Evolutionary conservation across 2,113 vertebrate species (phyloP), one percentile per base, ranked within the genome.

Genomic region (Lipophrys pholis): DNA sequence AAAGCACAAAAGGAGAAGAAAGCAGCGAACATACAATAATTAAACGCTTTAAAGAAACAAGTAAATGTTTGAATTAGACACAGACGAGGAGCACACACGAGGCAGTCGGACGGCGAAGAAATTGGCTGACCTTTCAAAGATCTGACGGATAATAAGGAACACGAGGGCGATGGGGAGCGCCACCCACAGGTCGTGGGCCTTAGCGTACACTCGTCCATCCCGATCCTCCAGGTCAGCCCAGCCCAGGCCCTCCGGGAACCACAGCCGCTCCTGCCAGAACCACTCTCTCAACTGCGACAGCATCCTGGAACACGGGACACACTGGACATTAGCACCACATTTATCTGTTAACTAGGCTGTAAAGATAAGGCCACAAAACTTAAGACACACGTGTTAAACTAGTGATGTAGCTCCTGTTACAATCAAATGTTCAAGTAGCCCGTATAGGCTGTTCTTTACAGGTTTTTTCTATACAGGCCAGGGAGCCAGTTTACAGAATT

Each of bases 231-330:
- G 90, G 82, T 98, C 96, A 0, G 95, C 94, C 97, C 97, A 98
- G 82, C 96, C 97, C 70, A 98, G 84, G 72, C 97, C 97, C 49
- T 90, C 84, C 0, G 97, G 97, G 52, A 99, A 94, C 97, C 97
- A 99, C 15, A 97, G 94, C 68, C 90, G 90, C 69, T 99, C 96
- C 94, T 96, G 96, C 97, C 97, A 99, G 80, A 99, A 98, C 69
- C 93, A 94, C 49, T 94, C 94, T 50, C 95, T 96, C 78, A 98
- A 73, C 38, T 90, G 93, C 68, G 91, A 93, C 41, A 97, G 90
- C 97, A 99, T 98, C 84, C 96, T 97, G 89, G 35, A 54, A 16
- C 12, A 77, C 57, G 36, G 0, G 1, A 2, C n/a, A 71, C 59
- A 70, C 45, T 35, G 9, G 5, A 17, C 17, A 10, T 76, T 9